phyloP scores from a whole-genome alignment of 2,113 vertebrate species.

The Porphyrio hochstetteri region DNA sequence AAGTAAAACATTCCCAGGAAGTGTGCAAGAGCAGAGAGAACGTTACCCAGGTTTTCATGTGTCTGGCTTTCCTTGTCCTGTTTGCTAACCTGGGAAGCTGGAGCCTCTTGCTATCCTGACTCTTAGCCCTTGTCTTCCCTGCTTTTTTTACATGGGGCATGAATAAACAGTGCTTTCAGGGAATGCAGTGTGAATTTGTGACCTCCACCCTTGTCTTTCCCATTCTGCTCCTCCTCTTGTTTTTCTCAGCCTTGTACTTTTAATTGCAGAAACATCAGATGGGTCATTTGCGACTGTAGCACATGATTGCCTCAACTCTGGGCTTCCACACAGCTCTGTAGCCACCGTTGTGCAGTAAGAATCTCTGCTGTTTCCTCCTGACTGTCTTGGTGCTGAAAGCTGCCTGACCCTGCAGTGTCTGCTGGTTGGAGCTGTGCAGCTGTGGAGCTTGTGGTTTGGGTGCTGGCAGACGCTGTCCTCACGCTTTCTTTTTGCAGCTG shows the following conservation, averaged over 20 bases:
- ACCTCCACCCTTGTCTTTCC: neutral
- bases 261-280: neutral
- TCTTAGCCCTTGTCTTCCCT: neutral
- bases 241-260: neutral
- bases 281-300: neutral
- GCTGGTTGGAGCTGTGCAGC: conserved; percentile 2
- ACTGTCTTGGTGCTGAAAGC: neutral
- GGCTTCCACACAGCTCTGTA: neutral
- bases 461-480: conserved; percentile 21
- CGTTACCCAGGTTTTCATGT: neutral
- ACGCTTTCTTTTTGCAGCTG: conserved; percentile 52
- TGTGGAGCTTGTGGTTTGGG: conserved; percentile 40
- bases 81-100: neutral
- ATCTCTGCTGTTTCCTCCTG: neutral
- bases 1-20: conserved; percentile 47
- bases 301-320: neutral
- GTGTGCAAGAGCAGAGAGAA: neutral
- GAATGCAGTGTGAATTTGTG: neutral
- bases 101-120: neutral
- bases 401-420: neutral
- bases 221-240: neutral
- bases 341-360: neutral
- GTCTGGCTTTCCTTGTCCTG: neutral
- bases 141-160: neutral
- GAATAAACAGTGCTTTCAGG: neutral